Base-by-base conservation (phyloP, 2,888 invertebrate genomes). In the Corbicula japonica region DNA sequence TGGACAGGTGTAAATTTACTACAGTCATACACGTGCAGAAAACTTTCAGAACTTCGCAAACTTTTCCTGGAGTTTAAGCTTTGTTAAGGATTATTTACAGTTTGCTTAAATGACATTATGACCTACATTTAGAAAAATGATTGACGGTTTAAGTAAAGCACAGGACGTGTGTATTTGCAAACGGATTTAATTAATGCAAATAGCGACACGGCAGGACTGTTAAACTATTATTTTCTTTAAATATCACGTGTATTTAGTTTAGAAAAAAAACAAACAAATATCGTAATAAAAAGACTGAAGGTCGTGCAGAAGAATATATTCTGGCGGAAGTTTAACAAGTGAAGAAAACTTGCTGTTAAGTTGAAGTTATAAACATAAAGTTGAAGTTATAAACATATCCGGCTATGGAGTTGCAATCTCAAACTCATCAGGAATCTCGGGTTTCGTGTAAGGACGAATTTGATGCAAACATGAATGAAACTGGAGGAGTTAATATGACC, bases 1-100 rank as follows among this genome's bases (percentile, higher is more conserved):
- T 10, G 61, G 71, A 60, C 46, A 70, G 60, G 60, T 71, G 71
- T 61, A 71, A 62, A 71, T 62, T 52, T 62, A 71, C 71, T 41
- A 35, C 50, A 21, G 34, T 41, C 32, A 26, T 32, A 50, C 46
- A 30, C 28, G 62, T 66, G 54, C 23, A 63, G 26, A 28, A 54
- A 66, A 35, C 21, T 66, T 52, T 15, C 62, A 61, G 54, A 62
- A 62, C 38, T 52, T 58, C 54, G 69, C 18, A 61, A 69, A 69
- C 38, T 52, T 69, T 66, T 52, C 32, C 35, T 56, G 10, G 56
- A n/a, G 35, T 32, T 34, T 34, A 34, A 32, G 21, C 34, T 34
- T 56, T 56, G 56, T 56, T 21, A 34, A 32, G 56, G 32, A 34
- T 34, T 48, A 21, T 32, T 54, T 28, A 23, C 15, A 26, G 8